Evolutionary conservation across 1,140 invertebrate species (phyloP), one percentile per base, ranked within the genome.

Genomic region (Bemisia tabaci): DNA sequence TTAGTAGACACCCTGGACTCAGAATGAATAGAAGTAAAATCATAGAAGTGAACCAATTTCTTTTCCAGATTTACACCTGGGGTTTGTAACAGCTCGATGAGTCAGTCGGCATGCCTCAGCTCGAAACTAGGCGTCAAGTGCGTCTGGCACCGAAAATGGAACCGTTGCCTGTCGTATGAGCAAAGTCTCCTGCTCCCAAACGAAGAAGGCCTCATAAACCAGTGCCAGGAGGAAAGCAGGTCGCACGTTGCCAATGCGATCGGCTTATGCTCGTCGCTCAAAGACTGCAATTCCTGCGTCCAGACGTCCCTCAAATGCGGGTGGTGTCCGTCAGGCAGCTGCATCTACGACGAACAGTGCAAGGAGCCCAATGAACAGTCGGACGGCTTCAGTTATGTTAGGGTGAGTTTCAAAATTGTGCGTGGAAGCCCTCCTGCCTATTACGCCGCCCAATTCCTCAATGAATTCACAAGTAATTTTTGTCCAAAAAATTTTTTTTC

Each of bases 51-150:
- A n/a, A n/a, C n/a, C n/a, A n/a, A n/a, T n/a, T n/a, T n/a, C n/a
- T n/a, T n/a, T n/a, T n/a, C n/a, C n/a, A 79, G 80, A 62, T 93
- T 87, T 73, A 85, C 85, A 2, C 85, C 88, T 12, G 94, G 94
- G 63, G 82, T 81, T 61, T 93, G 90, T 74, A 79, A 81, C 0
- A 77, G 81, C 39, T 79, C 85, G 17, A 83, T 82, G 60, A 69
- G 61, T 59, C 82, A 86, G 68, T 79, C 77, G n/a, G 76, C 83
- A 63, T 94, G 91, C 75, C 74, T 91, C 12, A 83, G 81, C 59
- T 81, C 83, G 0, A 79, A 81, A 33, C 84, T 85, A 0, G 90
- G 89, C 0, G 75, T 87, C 0, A 93, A 94, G 71, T 95, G 93
- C 76, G 83, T 88, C 21, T 95, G 92, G 92, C 84, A 90, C 71